Percentiles rank a stretch among this genome's conserved stretches.
phyloP scores from a whole-genome alignment of 2,888 invertebrate genomes.

The Malthinus seriepunctatus region DNA sequence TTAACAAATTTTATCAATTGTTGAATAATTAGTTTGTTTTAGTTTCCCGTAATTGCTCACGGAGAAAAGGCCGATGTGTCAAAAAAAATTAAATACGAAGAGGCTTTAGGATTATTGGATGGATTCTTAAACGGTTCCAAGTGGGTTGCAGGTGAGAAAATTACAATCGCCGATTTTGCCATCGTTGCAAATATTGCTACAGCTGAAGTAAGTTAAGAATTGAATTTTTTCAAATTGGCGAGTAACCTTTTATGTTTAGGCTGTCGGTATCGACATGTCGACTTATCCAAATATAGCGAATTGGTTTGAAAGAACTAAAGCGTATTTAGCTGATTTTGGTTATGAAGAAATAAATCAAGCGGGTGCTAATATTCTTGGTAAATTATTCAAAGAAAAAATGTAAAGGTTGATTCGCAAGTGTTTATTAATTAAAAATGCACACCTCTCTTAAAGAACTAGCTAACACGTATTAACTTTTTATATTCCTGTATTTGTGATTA shows the following conservation, averaged over 20 bases:
- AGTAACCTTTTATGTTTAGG: conserved; percentile 51
- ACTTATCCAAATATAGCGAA: conserved; percentile 61
- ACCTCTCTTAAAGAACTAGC: too few species aligned
- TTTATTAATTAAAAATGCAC: too few species aligned
- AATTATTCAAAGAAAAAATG: conserved; percentile 52
- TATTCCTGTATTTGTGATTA: too few species aligned
- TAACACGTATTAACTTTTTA: too few species aligned
- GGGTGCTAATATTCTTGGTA: conserved; percentile 62
- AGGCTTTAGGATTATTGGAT: conserved; percentile 64
- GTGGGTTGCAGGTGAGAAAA: conserved; percentile 68
- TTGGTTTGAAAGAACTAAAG: conserved; percentile 71
- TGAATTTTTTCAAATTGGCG: background rate
- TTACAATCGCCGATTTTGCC: conserved; percentile 73
- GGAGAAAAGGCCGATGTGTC: conserved; percentile 36
- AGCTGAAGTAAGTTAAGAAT: conserved; percentile 59
- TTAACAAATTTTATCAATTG: background rate
- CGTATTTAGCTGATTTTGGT: conserved; percentile 65
- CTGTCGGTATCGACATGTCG: conserved; percentile 60
- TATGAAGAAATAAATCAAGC: conserved; percentile 68
- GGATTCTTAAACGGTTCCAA: conserved; percentile 61
- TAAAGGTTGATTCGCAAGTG: too few species aligned
- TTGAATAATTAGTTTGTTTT: background rate
- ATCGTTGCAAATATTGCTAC: conserved; percentile 65
- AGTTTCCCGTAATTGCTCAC: conserved; percentile 41
- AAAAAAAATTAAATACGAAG: conserved; percentile 57